Conservation (phyloP, 2,888 invertebrate species). For the Agrochola litura region DNA sequence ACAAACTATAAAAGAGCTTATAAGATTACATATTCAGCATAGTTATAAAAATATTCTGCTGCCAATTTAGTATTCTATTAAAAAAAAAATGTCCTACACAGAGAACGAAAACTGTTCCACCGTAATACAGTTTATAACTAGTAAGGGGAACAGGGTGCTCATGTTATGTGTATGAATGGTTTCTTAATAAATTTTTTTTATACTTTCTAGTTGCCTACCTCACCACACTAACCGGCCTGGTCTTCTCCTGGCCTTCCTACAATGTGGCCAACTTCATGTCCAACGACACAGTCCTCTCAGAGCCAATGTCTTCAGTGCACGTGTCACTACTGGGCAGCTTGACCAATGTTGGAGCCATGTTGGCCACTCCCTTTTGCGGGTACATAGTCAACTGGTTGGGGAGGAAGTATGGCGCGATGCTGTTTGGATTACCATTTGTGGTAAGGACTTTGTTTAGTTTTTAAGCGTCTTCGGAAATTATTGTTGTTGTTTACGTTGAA, state of each 20-base stretch:
- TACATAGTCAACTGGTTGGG: constrained; percentile 76
- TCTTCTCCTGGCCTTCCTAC: constrained; percentile 84
- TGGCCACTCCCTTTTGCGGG: constrained; percentile 78
- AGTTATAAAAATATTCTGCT: not conserved
- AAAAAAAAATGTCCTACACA: too few species aligned
- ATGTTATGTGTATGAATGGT: not conserved
- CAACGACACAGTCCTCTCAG: constrained; percentile 75
- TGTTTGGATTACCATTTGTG: constrained; percentile 80
- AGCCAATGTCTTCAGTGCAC: constrained; percentile 76
- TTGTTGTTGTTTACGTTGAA: not conserved
- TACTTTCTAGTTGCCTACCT: constrained; percentile 76
- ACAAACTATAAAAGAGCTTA: not conserved
- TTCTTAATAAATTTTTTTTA: not conserved
- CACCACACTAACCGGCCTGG: constrained; percentile 75
- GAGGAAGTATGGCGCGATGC: constrained; percentile 79
- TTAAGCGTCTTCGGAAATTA: not conserved
- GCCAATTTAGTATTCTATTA: not conserved
- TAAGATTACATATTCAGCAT: not conserved
- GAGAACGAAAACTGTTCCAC: not conserved
- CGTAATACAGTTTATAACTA: not conserved
- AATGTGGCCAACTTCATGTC: constrained; percentile 78
- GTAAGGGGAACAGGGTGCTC: not conserved
- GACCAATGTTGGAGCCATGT: constrained; percentile 77
- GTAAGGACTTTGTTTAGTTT: constrained; percentile 50
- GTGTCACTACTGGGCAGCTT: constrained; percentile 79